Evolutionary conservation across 2,888 invertebrate genomes (phyloP).

Genomic region (Noctua pronuba): DNA sequence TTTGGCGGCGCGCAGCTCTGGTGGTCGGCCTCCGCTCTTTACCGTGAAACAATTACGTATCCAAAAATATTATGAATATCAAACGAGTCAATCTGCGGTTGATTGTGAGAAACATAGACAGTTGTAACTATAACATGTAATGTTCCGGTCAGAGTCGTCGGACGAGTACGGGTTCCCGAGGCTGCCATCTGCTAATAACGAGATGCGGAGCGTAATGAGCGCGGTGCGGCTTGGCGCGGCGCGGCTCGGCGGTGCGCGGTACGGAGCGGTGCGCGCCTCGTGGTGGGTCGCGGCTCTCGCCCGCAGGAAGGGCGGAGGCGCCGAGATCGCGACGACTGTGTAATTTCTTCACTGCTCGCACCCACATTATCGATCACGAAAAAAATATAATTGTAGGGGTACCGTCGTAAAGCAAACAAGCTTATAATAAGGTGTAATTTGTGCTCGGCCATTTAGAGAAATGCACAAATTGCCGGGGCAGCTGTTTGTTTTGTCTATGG

Average conservation of each 20-base stretch:
- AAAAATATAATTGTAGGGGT: constrained; percentile 90
- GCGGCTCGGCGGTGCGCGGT: constrained; percentile 52
- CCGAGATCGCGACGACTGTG: constrained; percentile 84
- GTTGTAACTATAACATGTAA: constrained; percentile 41
- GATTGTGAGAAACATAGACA: constrained; percentile 54
- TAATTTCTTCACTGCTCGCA: constrained; percentile 89
- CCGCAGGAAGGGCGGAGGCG: constrained; percentile 84
- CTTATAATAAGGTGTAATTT: constrained; percentile 91
- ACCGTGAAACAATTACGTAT: constrained; percentile 63
- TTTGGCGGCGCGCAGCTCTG: constrained; percentile 65
- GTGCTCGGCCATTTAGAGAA: constrained; percentile 90
- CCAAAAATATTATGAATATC: constrained; percentile 62
- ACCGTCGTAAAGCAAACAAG: constrained; percentile 90
- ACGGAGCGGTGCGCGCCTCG: constrained; percentile 46
- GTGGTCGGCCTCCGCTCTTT: constrained; percentile 61
- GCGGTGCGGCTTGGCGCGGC: constrained; percentile 22
- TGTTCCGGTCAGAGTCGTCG: constrained; percentile 35
- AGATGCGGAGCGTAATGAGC: constrained; percentile 75
- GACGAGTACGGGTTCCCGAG: constrained; percentile 41
- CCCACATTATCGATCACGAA: constrained; percentile 89
- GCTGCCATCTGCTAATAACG: constrained; percentile 75
- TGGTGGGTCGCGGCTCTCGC: constrained; percentile 67
- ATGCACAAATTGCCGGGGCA: constrained; percentile 89
- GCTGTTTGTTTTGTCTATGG: constrained; percentile 91
- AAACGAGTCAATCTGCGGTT: constrained; percentile 58